These are phyloP conservation scores for Cyanoderma ruficeps DNA, from an alignment of 2,113 vertebrate species.

Conservation along the genomic window DNA sequence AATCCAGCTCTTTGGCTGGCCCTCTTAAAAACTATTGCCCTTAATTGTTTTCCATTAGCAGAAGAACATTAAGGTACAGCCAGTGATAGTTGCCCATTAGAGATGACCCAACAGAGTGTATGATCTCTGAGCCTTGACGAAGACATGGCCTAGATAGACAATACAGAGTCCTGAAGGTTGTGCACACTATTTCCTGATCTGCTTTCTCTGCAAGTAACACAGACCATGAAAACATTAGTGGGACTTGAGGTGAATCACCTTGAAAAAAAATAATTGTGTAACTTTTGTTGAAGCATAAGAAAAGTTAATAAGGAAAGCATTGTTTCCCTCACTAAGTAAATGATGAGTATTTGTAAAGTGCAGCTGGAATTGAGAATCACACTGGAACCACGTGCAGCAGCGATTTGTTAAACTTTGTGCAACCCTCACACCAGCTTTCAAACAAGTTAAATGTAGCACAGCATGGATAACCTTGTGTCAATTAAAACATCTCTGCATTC, in stretches of 20 bases:
- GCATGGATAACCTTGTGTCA: neutral
- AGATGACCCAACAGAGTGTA: neutral
- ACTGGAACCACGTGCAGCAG: neutral
- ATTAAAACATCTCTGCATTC: neutral
- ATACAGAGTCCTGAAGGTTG: neutral
- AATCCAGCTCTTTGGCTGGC: neutral
- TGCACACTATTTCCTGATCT: neutral
- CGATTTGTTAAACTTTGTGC: conserved; percentile 8
- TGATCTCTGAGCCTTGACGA: neutral
- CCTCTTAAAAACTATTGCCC: neutral
- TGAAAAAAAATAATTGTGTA: neutral
- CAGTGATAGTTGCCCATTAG: neutral
- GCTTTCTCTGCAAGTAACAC: neutral
- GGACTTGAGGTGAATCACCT: neutral
- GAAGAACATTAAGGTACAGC: neutral
- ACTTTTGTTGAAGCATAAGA: neutral
- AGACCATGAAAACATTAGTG: neutral
- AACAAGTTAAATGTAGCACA: conserved; percentile 37
- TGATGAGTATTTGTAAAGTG: neutral
- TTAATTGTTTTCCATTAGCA: conserved; percentile 32
- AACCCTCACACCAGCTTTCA: neutral
- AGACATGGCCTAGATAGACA: neutral
- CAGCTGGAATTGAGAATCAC: neutral
- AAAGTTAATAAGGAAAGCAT: neutral
- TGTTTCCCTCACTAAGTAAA: neutral